Evolutionary conservation across 2,888 invertebrate genomes (phyloP).

Genomic region (Caenorhabditis angaria): DNA sequence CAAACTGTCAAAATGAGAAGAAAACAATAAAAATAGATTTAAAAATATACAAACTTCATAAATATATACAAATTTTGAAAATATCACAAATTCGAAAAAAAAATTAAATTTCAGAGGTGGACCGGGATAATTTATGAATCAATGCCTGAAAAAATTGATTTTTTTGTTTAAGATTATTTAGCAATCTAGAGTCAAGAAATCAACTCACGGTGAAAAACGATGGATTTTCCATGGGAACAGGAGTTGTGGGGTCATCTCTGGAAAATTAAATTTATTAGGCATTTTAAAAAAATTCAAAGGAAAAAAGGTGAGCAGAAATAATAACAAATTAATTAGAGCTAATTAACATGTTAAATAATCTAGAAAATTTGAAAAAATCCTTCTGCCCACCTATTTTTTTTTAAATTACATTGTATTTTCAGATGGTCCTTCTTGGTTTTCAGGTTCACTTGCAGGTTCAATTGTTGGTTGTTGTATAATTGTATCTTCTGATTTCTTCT

Average conservation of each 20-base stretch:
- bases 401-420: too few relatives aligned
- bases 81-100: neutral
- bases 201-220: neutral
- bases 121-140: neutral
- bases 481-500: neutral
- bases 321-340: too few relatives aligned
- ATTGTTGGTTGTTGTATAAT: neutral
- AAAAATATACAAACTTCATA: neutral
- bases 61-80: neutral
- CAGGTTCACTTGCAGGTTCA: too few relatives aligned
- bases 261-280: too few relatives aligned
- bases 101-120: neutral
- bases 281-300: too few relatives aligned
- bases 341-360: too few relatives aligned
- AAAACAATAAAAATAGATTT: slow-evolving; percentile 5
- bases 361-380: too few relatives aligned
- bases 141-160: neutral
- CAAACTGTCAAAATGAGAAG: neutral
- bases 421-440: too few relatives aligned
- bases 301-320: too few relatives aligned
- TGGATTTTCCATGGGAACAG: too few relatives aligned
- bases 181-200: neutral
- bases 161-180: neutral
- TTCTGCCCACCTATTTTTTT: too few relatives aligned
- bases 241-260: too few relatives aligned